Percentiles rank a stretch among this genome's conserved stretches.
phyloP scores from a whole-genome alignment of 2,797 vertebrate genomes.

The Mormyrops boulengeri region DNA sequence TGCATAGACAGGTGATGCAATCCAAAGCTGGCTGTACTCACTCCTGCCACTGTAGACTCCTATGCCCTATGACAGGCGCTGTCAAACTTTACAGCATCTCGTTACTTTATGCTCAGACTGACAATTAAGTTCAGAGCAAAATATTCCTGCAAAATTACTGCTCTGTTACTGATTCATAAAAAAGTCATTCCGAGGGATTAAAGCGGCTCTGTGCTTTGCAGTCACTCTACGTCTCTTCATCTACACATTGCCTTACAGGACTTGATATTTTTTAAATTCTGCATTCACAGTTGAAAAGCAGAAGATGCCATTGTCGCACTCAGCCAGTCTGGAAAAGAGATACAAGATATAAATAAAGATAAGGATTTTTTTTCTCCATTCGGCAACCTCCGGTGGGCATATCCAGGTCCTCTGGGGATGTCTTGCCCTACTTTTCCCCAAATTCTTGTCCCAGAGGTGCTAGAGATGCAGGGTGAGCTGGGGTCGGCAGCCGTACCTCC shows the following conservation, averaged over 20 bases:
- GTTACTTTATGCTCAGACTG: background rate
- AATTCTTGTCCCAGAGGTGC: background rate
- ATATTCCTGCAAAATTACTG: background rate
- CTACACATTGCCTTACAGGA: background rate
- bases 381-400: background rate
- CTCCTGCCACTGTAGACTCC: background rate
- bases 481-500: background rate
- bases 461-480: background rate
- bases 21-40: background rate
- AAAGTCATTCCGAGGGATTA: background rate
- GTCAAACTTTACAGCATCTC: background rate
- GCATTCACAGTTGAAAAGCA: background rate
- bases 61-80: background rate
- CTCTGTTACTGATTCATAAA: background rate
- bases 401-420: background rate
- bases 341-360: background rate
- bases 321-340: background rate
- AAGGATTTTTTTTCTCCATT: background rate
- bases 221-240: background rate
- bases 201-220: background rate
- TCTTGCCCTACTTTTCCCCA: background rate
- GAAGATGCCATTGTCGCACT: background rate
- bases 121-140: background rate
- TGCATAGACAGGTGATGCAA: background rate
- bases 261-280: background rate